phyloP scores from a whole-genome alignment of 2,797 vertebrate genomes.

The Sebastes itinus region DNA sequence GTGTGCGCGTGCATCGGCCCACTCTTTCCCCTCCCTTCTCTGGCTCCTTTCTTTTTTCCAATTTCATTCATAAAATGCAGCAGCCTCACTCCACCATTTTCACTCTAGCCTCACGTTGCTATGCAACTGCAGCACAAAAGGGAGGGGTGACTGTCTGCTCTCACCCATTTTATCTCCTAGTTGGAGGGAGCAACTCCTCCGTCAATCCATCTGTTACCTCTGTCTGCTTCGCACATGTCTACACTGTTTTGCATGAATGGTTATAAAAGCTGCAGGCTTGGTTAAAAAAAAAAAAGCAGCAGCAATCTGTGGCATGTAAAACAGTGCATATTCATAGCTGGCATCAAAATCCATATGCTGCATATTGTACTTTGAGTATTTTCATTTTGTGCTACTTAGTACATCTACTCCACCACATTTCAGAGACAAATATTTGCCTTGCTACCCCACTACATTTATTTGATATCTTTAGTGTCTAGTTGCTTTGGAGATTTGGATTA shows the following conservation, averaged over 20 bases:
- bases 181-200: constrained; percentile 40
- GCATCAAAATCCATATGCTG: not conserved
- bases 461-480: not conserved
- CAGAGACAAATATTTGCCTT: not conserved
- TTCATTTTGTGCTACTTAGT: not conserved
- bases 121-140: constrained; percentile 73
- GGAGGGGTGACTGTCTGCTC: constrained; percentile 44
- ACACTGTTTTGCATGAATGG: not conserved
- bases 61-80: constrained; percentile 83
- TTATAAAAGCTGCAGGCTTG: not conserved
- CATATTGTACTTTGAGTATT: not conserved
- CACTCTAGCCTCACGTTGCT: constrained; percentile 77
- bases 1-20: not conserved
- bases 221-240: constrained; percentile 31
- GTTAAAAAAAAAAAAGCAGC: not conserved
- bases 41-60: constrained; percentile 33
- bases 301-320: not conserved
- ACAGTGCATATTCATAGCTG: not conserved
- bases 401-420: not conserved
- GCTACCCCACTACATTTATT: not conserved
- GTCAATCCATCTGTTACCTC: constrained; percentile 44
- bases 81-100: constrained; percentile 69
- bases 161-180: constrained; percentile 55
- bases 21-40: constrained; percentile 35
- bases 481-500: not conserved